Conservation (phyloP, 2,113 vertebrate genomes). For the Ciconia boyciana region DNA sequence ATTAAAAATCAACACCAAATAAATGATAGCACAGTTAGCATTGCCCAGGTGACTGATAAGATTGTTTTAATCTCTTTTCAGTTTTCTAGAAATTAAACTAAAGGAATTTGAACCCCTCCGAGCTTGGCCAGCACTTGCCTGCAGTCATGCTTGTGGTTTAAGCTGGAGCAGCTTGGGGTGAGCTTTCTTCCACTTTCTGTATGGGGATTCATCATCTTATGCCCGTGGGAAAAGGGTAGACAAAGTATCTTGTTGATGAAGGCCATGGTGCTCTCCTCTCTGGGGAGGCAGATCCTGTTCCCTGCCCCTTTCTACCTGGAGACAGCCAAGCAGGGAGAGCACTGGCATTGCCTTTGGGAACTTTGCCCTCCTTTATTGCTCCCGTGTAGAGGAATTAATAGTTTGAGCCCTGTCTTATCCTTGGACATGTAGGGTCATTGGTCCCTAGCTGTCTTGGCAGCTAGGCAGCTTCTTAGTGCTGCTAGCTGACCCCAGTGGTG, state of each 20-base stretch:
- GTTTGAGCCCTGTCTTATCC: not conserved
- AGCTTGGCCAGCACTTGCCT: not conserved
- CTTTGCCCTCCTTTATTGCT: not conserved
- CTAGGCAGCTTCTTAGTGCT: not conserved
- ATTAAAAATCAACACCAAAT: not conserved
- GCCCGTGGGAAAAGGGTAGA: rapidly evolving
- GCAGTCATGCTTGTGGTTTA: not conserved
- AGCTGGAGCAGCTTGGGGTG: not conserved
- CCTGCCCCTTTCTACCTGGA: not conserved
- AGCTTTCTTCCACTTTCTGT: not conserved
- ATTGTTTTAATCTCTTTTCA: not conserved
- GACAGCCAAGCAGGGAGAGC: not conserved
- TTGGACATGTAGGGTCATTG: not conserved
- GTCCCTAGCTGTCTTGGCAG: not conserved
- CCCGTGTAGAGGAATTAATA: not conserved
- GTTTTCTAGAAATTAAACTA: not conserved
- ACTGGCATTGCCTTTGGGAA: not conserved
- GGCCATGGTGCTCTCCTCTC: too few relatives aligned
- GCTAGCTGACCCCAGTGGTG: not conserved
- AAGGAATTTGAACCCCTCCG: not conserved
- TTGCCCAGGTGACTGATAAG: not conserved
- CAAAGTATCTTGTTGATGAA: not conserved
- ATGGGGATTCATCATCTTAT: not conserved
- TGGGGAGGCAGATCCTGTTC: not conserved
- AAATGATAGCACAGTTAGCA: not conserved